Base-by-base conservation (phyloP, 2,888 invertebrate species). In the Heliconius cydno region DNA sequence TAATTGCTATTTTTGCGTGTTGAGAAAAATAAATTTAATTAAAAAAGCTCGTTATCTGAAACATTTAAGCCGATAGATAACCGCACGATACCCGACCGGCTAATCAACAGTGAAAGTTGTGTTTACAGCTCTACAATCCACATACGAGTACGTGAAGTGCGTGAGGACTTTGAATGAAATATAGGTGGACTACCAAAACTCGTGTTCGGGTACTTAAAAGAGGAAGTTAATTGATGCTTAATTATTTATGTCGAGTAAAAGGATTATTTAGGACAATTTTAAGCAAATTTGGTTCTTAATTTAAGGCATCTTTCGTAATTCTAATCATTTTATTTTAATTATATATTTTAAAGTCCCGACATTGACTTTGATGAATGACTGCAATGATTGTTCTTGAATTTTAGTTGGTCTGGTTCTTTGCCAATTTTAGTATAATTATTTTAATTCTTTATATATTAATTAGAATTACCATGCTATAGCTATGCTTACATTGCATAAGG, bases 31-130 rank as follows among this genome's bases (percentile, higher is more conserved):
- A 38, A 67, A 66, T 66, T 73, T 67, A 78, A 86, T 87, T 88
- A 85, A 86, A 85, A 85, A 86, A 86, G 78, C 82, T 84, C 82
- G 85, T 87, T 80, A 80, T 80, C 78, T 76, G 28, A 10, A 41
- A 72, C 80, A 76, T 76, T 80, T 52, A 63, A n/a, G 60, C 25
- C 78, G 78, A 78, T 80, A 78, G 80, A 80, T 78, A 80, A 34
- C 70, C 74, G 30, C 46, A 63, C 73, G 77, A 80, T 77, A 76
- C 30, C 25, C 25, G 68, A 68, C 52, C 57, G 76, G 78, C 75
- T 78, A 78, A 80, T 78, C 78, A 78, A 71, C 73, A 57, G 80
- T 76, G 80, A 80, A 80, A 78, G 80, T 76, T 76, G 68, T 60
- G 71, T 70, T 71, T 72, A 57, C n/a, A 71, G 68, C 28, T 77